A percentile compares a stretch with the other conserved stretches of the same genome.
Evolutionary conservation across 35 echinoderm and acorn worm species (phyloP).

Genomic region (Ophioderma brevispina): DNA sequence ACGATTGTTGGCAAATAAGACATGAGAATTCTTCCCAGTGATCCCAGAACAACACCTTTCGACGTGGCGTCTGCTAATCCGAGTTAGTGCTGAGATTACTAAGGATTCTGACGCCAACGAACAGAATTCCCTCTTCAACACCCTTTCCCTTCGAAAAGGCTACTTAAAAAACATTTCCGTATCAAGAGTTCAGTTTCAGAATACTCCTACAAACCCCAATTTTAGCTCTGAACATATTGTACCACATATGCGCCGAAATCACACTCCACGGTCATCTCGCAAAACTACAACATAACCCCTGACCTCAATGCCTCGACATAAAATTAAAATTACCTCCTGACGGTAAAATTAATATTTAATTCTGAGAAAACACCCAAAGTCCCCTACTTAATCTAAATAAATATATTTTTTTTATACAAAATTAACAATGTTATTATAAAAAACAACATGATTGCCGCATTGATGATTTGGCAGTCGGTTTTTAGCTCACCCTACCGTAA

Average conservation of each 20-base stretch:
- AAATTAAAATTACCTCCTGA: too few relatives aligned
- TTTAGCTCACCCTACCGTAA: too few relatives aligned
- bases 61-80: not conserved
- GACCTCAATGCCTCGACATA: not conserved
- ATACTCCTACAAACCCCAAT: not conserved
- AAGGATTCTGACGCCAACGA: not conserved
- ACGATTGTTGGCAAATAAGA: too few relatives aligned
- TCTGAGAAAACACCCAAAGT: too few relatives aligned
- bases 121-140: not conserved
- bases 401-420: too few relatives aligned
- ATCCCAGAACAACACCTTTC: too few relatives aligned
- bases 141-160: not conserved
- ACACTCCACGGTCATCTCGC: not conserved
- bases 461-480: too few relatives aligned
- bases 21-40: too few relatives aligned
- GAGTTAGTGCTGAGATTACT: not conserved
- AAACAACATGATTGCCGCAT: too few relatives aligned
- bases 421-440: too few relatives aligned
- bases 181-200: not conserved
- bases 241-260: not conserved
- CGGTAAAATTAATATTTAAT: too few relatives aligned
- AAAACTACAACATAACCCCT: constrained; percentile 5
- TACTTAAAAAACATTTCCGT: not conserved
- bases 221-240: not conserved
- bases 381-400: too few relatives aligned